A percentile compares a stretch with the other conserved stretches of the same genome.
Conservation (phyloP, 2,888 invertebrate species). For the Apodemia duryi region DNA sequence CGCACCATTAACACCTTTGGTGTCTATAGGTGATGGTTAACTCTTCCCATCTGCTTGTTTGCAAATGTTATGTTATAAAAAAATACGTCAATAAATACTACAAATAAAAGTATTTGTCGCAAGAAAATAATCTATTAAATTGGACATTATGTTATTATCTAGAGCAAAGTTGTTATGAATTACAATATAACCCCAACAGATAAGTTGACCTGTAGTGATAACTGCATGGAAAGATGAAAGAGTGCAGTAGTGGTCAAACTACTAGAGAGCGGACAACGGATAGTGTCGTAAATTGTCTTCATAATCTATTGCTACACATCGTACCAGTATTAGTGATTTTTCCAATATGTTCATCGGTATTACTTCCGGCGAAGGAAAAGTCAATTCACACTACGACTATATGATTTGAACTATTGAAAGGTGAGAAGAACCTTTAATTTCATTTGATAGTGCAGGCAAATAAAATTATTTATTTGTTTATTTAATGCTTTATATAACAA, state of each 20-base stretch:
- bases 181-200: slow-evolving; percentile 53
- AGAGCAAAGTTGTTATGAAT: slow-evolving; percentile 44
- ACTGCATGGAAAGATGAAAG: slow-evolving; percentile 42
- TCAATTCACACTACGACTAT: slow-evolving; percentile 75
- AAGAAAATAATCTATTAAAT: background rate
- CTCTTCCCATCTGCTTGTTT: no score
- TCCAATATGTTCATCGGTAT: slow-evolving; percentile 76
- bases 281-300: slow-evolving; percentile 29
- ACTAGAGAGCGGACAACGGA: slow-evolving; percentile 31
- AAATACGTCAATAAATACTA: background rate
- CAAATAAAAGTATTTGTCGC: background rate
- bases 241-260: slow-evolving; percentile 1
- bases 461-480: background rate
- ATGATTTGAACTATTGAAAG: slow-evolving; percentile 64
- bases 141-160: slow-evolving; percentile 27
- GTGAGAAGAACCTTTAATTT: slow-evolving; percentile 42
- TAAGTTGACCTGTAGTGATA: slow-evolving; percentile 65
- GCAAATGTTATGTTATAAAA: no score
- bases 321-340: slow-evolving; percentile 30
- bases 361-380: slow-evolving; percentile 72
- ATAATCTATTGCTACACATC: slow-evolving; percentile 31
- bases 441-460: background rate
- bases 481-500: no score
- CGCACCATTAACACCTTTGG: no score
- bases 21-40: no score